These are phyloP conservation scores for Phyllopteryx taeniolatus DNA, from an alignment of 2,113 vertebrate species.

Conservation along the genomic window DNA sequence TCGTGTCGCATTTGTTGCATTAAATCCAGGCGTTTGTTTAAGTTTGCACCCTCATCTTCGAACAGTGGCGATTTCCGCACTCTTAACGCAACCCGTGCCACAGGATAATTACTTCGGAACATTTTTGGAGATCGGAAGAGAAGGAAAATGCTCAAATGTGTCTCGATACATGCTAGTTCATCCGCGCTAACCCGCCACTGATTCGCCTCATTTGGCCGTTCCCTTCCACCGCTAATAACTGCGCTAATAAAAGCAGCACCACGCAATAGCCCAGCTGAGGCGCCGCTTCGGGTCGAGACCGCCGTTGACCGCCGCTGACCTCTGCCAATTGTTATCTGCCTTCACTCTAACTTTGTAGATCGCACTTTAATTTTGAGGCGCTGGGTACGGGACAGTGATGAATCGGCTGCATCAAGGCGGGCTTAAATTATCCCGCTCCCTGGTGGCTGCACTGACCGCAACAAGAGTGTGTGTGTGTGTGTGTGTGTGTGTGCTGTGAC, in stretches of 20 bases:
- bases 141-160: background rate
- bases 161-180: too few species aligned
- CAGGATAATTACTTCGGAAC: background rate
- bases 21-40: too few species aligned
- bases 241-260: background rate
- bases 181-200: background rate
- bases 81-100: too few species aligned
- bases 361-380: conserved; percentile 98
- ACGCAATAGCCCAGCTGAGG: conserved; percentile 8
- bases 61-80: too few species aligned
- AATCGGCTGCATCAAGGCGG: conserved; percentile 93
- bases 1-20: too few species aligned
- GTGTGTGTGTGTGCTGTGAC: conserved; percentile 74
- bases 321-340: conserved; percentile 96
- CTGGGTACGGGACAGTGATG: conserved; percentile 91
- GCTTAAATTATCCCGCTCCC: conserved; percentile 95
- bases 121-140: background rate
- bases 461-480: conserved; percentile 43
- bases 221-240: too few species aligned
- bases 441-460: conserved; percentile 79
- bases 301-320: conserved; percentile 91
- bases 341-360: conserved; percentile 98
- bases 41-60: too few species aligned
- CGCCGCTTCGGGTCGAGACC: conserved; percentile 69
- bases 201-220: too few species aligned